phyloP scores from a whole-genome alignment of 1,140 invertebrate genomes.

The Bradynema listronoti region DNA sequence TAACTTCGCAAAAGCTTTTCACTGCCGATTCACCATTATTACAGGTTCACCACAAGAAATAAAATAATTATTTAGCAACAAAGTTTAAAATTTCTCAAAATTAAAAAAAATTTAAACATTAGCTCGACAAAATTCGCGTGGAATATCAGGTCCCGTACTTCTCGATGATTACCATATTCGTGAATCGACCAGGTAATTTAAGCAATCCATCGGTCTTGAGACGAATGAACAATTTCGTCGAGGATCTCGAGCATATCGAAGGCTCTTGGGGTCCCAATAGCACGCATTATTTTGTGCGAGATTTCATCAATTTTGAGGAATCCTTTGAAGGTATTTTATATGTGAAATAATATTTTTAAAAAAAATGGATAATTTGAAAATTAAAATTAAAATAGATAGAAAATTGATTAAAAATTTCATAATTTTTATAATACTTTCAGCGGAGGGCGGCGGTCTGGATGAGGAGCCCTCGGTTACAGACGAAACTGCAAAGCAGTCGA shows the following conservation, averaged over 20 bases:
- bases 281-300: constrained; percentile 55
- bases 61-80: neutral
- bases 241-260: constrained; percentile 45
- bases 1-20: constrained; percentile 53
- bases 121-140: constrained; percentile 52
- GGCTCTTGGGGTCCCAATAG: constrained; percentile 52
- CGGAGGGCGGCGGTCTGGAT: neutral
- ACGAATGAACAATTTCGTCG: constrained; percentile 47
- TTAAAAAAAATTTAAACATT: neutral
- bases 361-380: neutral
- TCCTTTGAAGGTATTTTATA: constrained; percentile 31
- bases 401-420: too few species aligned
- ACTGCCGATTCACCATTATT: constrained; percentile 50
- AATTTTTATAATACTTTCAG: neutral
- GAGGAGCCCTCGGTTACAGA: neutral
- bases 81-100: neutral
- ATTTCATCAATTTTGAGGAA: constrained; percentile 46
- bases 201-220: constrained; percentile 44
- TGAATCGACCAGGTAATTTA: constrained; percentile 52
- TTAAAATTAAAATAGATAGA: too few species aligned
- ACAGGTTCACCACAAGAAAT: neutral
- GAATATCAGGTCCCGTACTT: constrained; percentile 55
- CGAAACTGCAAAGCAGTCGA: neutral
- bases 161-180: constrained; percentile 55
- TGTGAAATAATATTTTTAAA: constrained; percentile 6